Conservation (phyloP, 2,888 invertebrate genomes). For the Habrosyne pyritoides region DNA sequence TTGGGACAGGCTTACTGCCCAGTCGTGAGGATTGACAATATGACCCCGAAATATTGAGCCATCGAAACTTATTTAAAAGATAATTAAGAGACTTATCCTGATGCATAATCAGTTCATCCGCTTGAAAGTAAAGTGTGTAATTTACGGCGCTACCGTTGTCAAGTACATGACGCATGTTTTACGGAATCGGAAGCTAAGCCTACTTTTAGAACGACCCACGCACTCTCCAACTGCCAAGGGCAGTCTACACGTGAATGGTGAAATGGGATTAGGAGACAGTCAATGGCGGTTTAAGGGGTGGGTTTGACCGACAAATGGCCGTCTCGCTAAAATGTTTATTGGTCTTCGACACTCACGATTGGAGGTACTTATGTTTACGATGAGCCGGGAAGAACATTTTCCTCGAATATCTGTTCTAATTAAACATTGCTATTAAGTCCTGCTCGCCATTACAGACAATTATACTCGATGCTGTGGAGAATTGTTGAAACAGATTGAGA, state of each 20-base stretch:
- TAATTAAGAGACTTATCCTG: background rate
- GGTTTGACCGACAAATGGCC: constrained; percentile 27
- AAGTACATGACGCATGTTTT: constrained; percentile 62
- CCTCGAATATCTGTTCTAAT: constrained; percentile 6
- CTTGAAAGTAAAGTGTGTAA: constrained; percentile 30
- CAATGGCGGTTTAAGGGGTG: constrained; percentile 33
- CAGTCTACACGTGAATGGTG: constrained; percentile 40
- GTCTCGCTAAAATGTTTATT: constrained; percentile 31
- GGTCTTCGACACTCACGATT: constrained; percentile 20
- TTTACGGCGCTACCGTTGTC: constrained; percentile 44
- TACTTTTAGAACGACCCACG: constrained; percentile 56
- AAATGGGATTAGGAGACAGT: constrained; percentile 50
- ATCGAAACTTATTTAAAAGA: no score
- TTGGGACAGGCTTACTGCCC: background rate
- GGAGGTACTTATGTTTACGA: constrained; percentile 10
- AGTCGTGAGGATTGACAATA: no score
- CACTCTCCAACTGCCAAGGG: constrained; percentile 24
- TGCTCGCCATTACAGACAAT: background rate
- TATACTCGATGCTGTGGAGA: no score
- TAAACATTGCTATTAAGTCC: background rate
- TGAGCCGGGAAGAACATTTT: constrained; percentile 3
- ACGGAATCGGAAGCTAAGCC: constrained; percentile 54
- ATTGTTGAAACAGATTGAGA: background rate
- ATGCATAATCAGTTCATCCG: constrained; percentile 15
- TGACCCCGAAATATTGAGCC: no score